Percentiles rank a stretch among this genome's conserved stretches.
Conservation (phyloP, 2,113 vertebrate genomes). For the Grallaria varia region DNA sequence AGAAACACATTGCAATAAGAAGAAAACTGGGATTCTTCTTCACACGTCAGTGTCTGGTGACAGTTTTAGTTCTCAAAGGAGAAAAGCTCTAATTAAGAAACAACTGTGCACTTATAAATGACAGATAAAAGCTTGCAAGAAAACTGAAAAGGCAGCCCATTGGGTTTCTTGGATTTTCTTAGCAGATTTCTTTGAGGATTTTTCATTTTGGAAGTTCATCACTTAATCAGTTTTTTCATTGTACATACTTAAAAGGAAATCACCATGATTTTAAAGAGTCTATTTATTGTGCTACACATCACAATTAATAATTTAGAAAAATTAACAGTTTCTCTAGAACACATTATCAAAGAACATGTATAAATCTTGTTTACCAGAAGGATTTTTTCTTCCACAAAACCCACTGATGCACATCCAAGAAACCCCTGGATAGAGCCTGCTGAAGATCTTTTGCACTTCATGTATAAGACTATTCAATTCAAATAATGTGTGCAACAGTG, state of each 20-base stretch:
- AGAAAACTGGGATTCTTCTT: background rate
- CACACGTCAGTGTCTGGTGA: background rate
- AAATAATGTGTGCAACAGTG: conserved; percentile 35
- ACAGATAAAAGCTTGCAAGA: background rate
- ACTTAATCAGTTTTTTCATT: background rate
- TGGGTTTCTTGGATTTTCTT: background rate
- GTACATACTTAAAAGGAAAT: conserved; percentile 24
- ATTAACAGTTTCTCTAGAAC: conserved; percentile 51
- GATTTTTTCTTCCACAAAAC: conserved; percentile 38
- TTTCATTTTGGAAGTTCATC: conserved; percentile 17
- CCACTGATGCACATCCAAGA: conserved; percentile 66
- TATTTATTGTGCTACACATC: conserved; percentile 35
- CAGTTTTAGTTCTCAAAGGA: background rate
- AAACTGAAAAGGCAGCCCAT: background rate
- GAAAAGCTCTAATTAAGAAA: background rate
- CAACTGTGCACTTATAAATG: background rate
- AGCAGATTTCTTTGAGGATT: background rate
- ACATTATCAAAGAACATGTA: conserved; percentile 35
- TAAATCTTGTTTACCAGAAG: conserved; percentile 15
- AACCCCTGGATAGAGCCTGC: conserved; percentile 51
- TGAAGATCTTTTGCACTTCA: conserved; percentile 67
- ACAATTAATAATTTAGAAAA: conserved; percentile 46
- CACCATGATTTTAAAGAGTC: conserved; percentile 33
- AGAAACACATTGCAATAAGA: background rate
- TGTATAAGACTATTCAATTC: conserved; percentile 53